Evolutionary conservation across 1,140 invertebrate genomes (phyloP), one percentile per base, ranked within the genome.

Genomic region (Archegozetes longisetosus): DNA sequence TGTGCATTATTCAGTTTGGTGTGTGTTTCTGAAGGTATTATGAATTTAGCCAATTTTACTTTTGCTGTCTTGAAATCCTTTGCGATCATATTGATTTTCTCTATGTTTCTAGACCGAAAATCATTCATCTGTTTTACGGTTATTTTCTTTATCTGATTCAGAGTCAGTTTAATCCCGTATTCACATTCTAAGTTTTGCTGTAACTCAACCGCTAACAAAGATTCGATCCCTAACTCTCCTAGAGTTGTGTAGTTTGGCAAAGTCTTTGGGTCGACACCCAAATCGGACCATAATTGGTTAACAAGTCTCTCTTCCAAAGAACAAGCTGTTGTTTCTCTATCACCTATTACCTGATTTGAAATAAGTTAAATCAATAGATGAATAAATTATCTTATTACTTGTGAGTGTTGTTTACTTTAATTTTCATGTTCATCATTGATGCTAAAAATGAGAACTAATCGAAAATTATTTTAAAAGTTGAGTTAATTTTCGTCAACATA

Each of bases 161-260:
- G 27, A 1, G 57, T 20, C 12, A 62, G 40, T 14, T 54, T 26
- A 3, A 53, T 22, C 28, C 60, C 61, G 28, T 61, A 62, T 25
- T 62, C 61, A 20, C 57, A 24, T 32, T 62, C 61, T 22, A 62
- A 46, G 2, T 17, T 53, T 40, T 62, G 61, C 17, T 94, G 95
- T 63, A 97, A 90, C 76, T 97, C 93, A 0, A 93, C 88, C 55
- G 88, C 89, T 91, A 97, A 96, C 32, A 98, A 73, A 0, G 90
- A 95, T 68, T 97, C 93, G 80, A 97, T 88, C 53, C 93, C 92
- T 13, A 97, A 76, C 69, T 97, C 92, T 14, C 85, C 85, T 9
- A 98, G 74, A 25, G 80, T 85, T 0, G 82, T 78, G 4, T 79
- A 77, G 29, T 79, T 72, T 53, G 84, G 83, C 3, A 93, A 75